Base-by-base conservation (phyloP, 2,797 vertebrate species). In the Rhynchotus rufescens region DNA sequence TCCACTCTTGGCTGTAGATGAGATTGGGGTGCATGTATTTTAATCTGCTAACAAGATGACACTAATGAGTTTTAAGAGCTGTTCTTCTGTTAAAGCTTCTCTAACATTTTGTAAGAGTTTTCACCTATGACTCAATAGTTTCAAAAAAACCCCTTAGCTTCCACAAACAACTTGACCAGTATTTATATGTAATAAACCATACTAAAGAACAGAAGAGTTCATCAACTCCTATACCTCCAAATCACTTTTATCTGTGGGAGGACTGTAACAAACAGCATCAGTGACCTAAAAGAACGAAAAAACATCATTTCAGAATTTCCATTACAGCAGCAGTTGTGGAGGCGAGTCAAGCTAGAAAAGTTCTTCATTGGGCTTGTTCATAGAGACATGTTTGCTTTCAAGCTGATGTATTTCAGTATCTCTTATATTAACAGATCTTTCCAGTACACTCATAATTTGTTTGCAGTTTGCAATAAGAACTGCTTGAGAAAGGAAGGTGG, bases 31-130 rank as follows among this genome's bases (percentile, higher is more conserved):
- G 62, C 12, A 1, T 91, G 64, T 83, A 85, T 91, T 74, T 81
- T 92, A 94, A 94, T 94, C 93, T 96, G 93, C 94, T 90, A 94
- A 90, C 94, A 96, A 93, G 92, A 92, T 94, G 95, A 95, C 93
- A 92, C 95, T 81, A 93, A 94, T 94, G 86, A 89, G 88, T 89
- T 86, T 92, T 84, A 94, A 93, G 82, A 86, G 84, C 90, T 90
- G 82, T 93, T 96, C 92, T 94, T 93, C 92, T 86, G 92, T 78
- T 95, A 94, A 94, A 95, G 47, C 80, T 94, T 86, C 84, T 87
- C 82, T 95, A 96, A 96, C 93, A 28, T 76, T 85, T 77, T 89
- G 77, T 36, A 85, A 93, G 12, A 49, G 28, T 93, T 92, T 91
- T 86, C 60, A 92, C 15, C 47, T 57, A 26, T n/a, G 38, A 77